Evolutionary conservation across 1,140 invertebrate genomes (phyloP), one percentile per base, ranked within the genome.

Genomic region (Rhagoletis zephyria): DNA sequence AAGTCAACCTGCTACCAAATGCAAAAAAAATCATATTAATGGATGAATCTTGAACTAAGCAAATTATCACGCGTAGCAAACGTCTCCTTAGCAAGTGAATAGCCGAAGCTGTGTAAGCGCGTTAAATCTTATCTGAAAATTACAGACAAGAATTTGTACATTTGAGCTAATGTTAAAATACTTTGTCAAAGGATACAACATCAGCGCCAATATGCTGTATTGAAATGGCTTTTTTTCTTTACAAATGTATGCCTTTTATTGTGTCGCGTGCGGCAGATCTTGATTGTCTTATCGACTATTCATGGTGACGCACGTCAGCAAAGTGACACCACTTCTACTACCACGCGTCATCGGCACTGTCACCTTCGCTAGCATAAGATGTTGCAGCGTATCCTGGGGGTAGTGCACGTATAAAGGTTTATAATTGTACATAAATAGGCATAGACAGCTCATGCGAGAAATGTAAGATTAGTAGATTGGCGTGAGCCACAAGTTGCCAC

Each of bases 241-340:
- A 30, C 64, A 40, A 67, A 42, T 67, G 9, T 65, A 12, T 30
- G 2, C 7, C 19, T 12, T 30, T 67, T 67, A 67, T 67, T 67
- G 64, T 67, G 64, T 67, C 64, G 64, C 64, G 64, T 67, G 64
- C 64, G 2, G 64, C n/a, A 67, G n/a, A 67, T 67, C 64, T 67
- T 67, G 64, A 67, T 67, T 67, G n/a, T 12, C 7, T 67, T 67
- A 67, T 67, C 64, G 64, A 3, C 40, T 40, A 10, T 67, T 67
- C 64, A 67, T 40, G 19, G 64, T 67, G 64, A 67, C 64, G 64
- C 64, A 67, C 40, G 64, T 67, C 64, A 67, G 64, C 64, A 40
- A 67, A 67, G 10, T 67, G 30, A 67, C 64, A 67, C 64, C 64
- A 67, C 40, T 0, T 67, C 64, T 30, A 10, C 64, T 30, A 67